Conservation (phyloP, 2,888 invertebrate species). For the Azorinus chamasolen region DNA sequence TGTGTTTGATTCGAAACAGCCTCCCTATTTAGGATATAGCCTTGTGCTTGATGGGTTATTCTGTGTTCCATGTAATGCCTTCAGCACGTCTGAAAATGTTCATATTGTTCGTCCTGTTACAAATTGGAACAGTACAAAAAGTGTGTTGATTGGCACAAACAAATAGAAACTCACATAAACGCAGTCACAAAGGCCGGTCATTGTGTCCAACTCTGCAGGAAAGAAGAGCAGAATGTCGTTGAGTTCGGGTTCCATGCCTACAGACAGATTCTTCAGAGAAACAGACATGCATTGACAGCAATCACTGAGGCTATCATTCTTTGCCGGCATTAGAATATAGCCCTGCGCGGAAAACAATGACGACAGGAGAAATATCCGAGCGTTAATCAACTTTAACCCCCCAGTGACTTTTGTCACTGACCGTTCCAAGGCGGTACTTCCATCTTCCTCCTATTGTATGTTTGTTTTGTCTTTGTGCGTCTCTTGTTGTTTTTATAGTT, state of each 20-base stretch:
- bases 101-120: constrained; percentile 1
- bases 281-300: constrained; percentile 4
- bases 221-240: not conserved
- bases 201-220: constrained; percentile 5
- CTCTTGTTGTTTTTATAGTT: no score
- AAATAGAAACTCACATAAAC: not conserved
- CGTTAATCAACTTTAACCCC: constrained; percentile 5
- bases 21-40: not conserved
- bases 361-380: constrained; percentile 7
- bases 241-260: constrained; percentile 1
- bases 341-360: constrained; percentile 17
- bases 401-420: no score
- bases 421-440: no score
- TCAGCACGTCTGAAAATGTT: not conserved
- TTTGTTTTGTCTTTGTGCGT: no score
- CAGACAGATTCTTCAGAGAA: constrained; percentile 1
- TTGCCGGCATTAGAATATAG: constrained; percentile 11
- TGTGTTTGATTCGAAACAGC: constrained; percentile 4
- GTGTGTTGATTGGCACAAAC: not conserved
- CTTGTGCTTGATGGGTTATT: not conserved
- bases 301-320: constrained; percentile 5
- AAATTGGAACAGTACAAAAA: constrained; percentile 16
- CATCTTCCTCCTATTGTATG: no score
- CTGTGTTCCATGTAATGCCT: constrained; percentile 7
- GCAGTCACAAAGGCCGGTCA: constrained; percentile 9